Evolutionary conservation across 2,888 invertebrate genomes (phyloP).

Genomic region (Spodoptera littoralis): DNA sequence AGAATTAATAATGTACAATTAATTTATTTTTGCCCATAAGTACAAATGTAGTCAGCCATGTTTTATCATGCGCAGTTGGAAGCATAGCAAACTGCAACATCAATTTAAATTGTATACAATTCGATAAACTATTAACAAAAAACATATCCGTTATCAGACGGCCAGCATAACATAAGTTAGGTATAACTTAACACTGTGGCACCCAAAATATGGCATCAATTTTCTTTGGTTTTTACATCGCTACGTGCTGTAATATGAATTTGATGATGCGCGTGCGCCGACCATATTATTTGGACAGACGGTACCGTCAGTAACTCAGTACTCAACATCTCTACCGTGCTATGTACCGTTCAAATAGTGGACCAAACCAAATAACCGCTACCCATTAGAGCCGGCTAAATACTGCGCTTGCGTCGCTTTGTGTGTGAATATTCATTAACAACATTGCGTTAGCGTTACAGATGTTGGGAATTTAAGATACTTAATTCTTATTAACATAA

Average conservation of each 20-base stretch:
- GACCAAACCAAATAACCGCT: slow-evolving; percentile 56
- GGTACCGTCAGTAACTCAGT: slow-evolving; percentile 4
- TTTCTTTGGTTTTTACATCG: background rate
- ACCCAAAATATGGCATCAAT: background rate
- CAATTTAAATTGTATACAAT: no score
- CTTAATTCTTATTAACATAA: background rate
- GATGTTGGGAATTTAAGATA: slow-evolving; percentile 14
- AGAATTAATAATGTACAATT: no score
- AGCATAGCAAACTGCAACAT: no score
- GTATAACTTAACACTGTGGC: background rate
- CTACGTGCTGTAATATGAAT: slow-evolving; percentile 28
- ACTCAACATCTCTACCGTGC: slow-evolving; percentile 20
- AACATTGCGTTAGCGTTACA: slow-evolving; percentile 4
- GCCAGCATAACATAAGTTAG: no score
- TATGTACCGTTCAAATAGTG: slow-evolving; percentile 56
- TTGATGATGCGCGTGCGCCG: slow-evolving; percentile 36
- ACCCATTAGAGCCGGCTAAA: slow-evolving; percentile 46
- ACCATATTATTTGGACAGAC: slow-evolving; percentile 37
- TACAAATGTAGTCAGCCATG: no score
- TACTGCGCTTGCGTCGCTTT: slow-evolving; percentile 13
- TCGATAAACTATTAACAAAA: no score
- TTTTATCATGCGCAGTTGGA: no score
- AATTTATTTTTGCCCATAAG: no score
- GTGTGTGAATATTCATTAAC: slow-evolving; percentile 27
- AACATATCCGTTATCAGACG: no score